Conservation (phyloP, 2,888 invertebrate genomes). For the Pandemis cinnamomeana region DNA sequence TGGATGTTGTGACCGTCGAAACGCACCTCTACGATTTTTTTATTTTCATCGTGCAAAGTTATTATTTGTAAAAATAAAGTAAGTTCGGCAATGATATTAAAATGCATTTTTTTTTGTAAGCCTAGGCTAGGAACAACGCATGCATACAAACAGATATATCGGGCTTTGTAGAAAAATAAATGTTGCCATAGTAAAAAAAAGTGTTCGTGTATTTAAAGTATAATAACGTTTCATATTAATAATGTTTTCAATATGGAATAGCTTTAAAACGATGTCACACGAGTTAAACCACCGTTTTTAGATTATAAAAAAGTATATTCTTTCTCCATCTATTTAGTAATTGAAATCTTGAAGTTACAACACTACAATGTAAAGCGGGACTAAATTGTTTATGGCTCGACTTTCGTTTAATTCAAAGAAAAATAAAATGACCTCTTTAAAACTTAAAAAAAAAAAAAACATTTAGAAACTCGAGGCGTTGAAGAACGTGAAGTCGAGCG, state of each 20-base stretch:
- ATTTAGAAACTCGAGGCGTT: neutral
- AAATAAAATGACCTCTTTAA: neutral
- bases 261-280: constrained; percentile 80
- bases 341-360: constrained; percentile 50
- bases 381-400: constrained; percentile 56
- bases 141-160: constrained; percentile 40
- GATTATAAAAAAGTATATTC: constrained; percentile 60
- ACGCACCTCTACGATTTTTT: constrained; percentile 62
- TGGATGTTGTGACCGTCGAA: constrained; percentile 77
- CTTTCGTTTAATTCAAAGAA: constrained; percentile 27
- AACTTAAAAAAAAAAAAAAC: neutral
- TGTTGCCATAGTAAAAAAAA: constrained; percentile 78
- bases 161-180: constrained; percentile 60
- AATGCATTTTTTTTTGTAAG: constrained; percentile 57
- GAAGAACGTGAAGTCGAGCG: constrained; percentile 30
- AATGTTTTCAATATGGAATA: constrained; percentile 62
- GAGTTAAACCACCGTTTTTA: constrained; percentile 80
- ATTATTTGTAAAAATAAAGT: constrained; percentile 59
- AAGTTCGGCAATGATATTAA: constrained; percentile 58
- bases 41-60: constrained; percentile 41
- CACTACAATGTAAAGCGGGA: constrained; percentile 68
- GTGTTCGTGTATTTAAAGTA: constrained; percentile 62
- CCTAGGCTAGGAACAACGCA: constrained; percentile 67
- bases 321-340: constrained; percentile 57
- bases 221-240: constrained; percentile 51